These are phyloP conservation scores for Gymnobelideus leadbeateri DNA, from an alignment of 2,113 vertebrate species.

Conservation along the genomic window DNA sequence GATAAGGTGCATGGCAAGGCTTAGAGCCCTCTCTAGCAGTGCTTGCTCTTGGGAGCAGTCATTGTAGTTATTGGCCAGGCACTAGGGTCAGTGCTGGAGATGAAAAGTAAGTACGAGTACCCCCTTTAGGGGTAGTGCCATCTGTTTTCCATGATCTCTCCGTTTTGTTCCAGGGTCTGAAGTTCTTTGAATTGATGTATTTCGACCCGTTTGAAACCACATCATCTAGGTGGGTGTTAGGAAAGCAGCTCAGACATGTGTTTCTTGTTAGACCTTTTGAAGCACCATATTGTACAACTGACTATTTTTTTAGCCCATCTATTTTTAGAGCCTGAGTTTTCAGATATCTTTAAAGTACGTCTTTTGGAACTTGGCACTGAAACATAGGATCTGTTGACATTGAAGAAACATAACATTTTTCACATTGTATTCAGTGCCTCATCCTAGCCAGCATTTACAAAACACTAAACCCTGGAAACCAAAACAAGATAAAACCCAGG, in stretches of 20 bases:
- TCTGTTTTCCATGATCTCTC: background rate
- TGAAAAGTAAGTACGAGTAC: background rate
- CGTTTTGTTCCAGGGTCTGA: background rate
- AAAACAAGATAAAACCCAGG: background rate
- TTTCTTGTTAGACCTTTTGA: background rate
- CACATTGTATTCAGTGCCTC: background rate
- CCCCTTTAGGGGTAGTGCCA: background rate
- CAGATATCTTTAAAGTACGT: background rate
- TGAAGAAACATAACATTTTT: background rate
- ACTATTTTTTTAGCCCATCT: background rate
- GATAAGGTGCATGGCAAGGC: no score
- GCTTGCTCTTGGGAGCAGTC: background rate
- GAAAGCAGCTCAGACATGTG: background rate
- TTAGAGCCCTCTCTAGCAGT: background rate
- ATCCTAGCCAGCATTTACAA: background rate
- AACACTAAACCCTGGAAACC: background rate
- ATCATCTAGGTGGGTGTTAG: background rate
- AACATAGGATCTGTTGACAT: background rate
- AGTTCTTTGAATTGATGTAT: background rate
- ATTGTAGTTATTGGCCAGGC: background rate
- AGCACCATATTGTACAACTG: background rate
- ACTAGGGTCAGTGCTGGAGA: background rate
- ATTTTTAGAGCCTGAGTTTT: background rate
- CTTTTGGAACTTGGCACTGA: background rate
- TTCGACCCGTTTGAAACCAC: background rate